Conservation (phyloP, 2,888 invertebrate genomes). For the Luperina testacea region DNA sequence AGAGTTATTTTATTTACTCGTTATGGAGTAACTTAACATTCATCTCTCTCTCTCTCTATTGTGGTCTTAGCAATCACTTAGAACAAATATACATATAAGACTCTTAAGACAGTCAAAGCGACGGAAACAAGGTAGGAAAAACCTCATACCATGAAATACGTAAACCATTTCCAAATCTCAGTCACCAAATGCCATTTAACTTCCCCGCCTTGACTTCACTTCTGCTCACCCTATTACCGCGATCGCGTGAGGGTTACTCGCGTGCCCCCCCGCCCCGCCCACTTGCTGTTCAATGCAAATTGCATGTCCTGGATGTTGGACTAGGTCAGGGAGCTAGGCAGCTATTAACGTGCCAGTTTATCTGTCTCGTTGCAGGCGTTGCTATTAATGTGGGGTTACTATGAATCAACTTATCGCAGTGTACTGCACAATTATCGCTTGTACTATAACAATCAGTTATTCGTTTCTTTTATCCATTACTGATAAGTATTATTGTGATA, state of each 20-base stretch:
- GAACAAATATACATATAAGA: not conserved
- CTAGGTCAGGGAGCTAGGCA: not conserved
- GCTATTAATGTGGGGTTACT: conserved; percentile 15
- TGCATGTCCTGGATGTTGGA: conserved; percentile 9
- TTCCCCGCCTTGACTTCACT: conserved; percentile 8
- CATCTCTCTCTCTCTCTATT: not conserved
- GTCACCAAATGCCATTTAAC: not conserved
- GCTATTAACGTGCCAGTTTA: conserved; percentile 8
- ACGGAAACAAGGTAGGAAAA: not conserved
- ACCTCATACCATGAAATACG: not conserved
- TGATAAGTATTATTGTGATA: not conserved
- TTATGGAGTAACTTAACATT: not conserved
- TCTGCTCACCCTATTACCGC: conserved; percentile 9
- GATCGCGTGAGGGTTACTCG: conserved; percentile 17
- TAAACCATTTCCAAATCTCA: not conserved
- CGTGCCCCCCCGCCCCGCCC: conserved; percentile 17
- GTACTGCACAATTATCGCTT: not conserved
- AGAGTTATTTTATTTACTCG: not conserved
- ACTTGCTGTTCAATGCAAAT: conserved; percentile 52
- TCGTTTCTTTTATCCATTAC: not conserved
- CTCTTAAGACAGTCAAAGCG: not conserved
- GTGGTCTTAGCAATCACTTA: not conserved
- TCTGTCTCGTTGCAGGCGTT: conserved; percentile 11
- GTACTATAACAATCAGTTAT: not conserved
- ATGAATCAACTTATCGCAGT: conserved; percentile 9